Evolutionary conservation across 2,113 vertebrate species (phyloP).

Genomic region (Hippoglossus stenolepis): DNA sequence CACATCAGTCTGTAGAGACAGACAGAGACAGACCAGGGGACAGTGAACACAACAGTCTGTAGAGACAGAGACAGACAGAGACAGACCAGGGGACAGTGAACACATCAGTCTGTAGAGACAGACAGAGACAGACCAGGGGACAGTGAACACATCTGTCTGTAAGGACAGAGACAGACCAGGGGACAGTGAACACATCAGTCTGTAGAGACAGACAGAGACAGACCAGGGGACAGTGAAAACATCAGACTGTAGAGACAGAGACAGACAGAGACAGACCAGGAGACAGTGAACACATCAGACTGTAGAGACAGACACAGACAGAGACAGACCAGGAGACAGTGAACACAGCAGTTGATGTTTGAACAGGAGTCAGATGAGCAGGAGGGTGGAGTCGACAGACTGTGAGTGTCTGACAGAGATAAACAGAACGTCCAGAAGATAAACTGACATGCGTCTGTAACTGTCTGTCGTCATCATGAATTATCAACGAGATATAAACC

Average conservation of each 20-base stretch:
- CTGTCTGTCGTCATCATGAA: background rate
- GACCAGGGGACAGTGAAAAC: no score
- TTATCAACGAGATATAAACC: background rate
- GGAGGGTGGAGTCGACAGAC: background rate
- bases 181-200: no score
- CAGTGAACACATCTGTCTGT: no score
- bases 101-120: background rate
- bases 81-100: background rate
- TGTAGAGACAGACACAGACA: conserved; percentile 45
- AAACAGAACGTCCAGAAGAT: conserved; percentile 17
- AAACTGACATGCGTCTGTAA: background rate
- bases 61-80: background rate
- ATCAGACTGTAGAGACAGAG: no score
- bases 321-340: no score
- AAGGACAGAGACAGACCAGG: no score
- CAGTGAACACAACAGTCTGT: conserved; percentile 85
- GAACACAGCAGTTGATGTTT: background rate
- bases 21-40: conserved; percentile 81
- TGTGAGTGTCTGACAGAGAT: conserved; percentile 42
- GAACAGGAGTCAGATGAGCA: background rate
- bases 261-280: conserved; percentile 78
- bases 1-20: no score
- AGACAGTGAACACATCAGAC: conserved; percentile 85
- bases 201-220: no score
- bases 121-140: background rate